Evolutionary conservation across 2,888 invertebrate species (phyloP).

Genomic region (Meliscaeva auricollis): DNA sequence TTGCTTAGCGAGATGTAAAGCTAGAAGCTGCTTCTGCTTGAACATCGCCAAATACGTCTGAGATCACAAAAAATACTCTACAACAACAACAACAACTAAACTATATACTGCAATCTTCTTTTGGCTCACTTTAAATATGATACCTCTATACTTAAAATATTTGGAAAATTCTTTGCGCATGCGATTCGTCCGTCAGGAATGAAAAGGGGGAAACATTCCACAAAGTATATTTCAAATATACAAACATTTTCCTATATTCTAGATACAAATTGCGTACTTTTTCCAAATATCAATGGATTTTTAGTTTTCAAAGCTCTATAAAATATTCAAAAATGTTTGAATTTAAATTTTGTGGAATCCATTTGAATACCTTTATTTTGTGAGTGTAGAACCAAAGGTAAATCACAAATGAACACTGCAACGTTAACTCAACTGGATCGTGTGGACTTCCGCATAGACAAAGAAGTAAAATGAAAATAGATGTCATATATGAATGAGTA

Average conservation of each 20-base stretch:
- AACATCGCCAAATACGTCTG: constrained; percentile 76
- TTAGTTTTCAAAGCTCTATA: constrained; percentile 28
- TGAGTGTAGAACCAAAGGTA: constrained; percentile 42
- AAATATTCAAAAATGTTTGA: neutral
- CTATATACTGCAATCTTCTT: neutral
- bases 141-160: constrained; percentile 63
- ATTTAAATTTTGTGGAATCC: constrained; percentile 27
- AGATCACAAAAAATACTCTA: constrained; percentile 46
- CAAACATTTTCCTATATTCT: neutral
- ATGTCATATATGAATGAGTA: constrained; percentile 72
- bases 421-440: constrained; percentile 13
- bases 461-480: constrained; percentile 59
- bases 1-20: constrained; percentile 35
- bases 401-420: constrained; percentile 32
- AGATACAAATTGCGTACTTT: constrained; percentile 12
- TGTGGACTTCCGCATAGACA: constrained; percentile 18
- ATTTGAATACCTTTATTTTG: neutral
- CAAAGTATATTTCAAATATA: constrained; percentile 42
- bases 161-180: constrained; percentile 72
- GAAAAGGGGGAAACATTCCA: constrained; percentile 41
- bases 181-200: constrained; percentile 47
- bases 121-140: constrained; percentile 56
- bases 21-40: constrained; percentile 44
- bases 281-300: constrained; percentile 25
- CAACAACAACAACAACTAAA: constrained; percentile 19